Evolutionary conservation across 2,113 vertebrate species (phyloP), one percentile per base, ranked within the genome.

Genomic region (Turnix velox): DNA sequence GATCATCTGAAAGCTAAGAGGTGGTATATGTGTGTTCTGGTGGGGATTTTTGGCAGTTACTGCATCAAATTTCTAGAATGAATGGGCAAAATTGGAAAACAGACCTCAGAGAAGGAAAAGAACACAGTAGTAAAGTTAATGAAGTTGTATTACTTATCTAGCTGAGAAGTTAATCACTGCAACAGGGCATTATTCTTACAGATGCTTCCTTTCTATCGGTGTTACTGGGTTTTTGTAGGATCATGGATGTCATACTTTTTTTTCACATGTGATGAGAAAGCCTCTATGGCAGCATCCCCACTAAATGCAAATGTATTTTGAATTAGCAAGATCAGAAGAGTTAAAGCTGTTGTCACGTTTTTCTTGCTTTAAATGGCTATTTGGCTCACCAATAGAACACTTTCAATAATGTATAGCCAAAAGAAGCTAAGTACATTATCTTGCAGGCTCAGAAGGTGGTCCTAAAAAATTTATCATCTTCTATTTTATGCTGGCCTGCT

Each of bases 391-490:
- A 95, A 81, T 95, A 89, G 96, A 90, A 84, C 69, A 18, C 14
- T 91, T 97, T 97, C 94, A 97, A 96, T 96, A 97, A 97, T 84
- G 58, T 88, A 91, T 95, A 79, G 77, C 61, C 78, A 42, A 79
- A 95, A 77, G 96, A 97, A 96, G 84, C 74, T 55, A 59, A 85
- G 51, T 92, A 46, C 62, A 22, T 97, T 96, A 96, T 88, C 96
- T 96, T 95, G 82, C 83, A 94, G 92, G 42, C 96, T 94, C 93
- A 74, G 83, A 93, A 88, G 95, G 96, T 94, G 95, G 93, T 95
- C 94, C 96, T 98, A 80, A 97, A 98, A 97, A 96, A 97, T 97
- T 95, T 92, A 94, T 97, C 45, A n/a, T 66, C 92, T 94, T 96
- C 92, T 96, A 35, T 95, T 97, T 97, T 97, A 17, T 68, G 76